phyloP scores from a whole-genome alignment of 2,797 vertebrate genomes.

The Triplophysa bombifrons region DNA sequence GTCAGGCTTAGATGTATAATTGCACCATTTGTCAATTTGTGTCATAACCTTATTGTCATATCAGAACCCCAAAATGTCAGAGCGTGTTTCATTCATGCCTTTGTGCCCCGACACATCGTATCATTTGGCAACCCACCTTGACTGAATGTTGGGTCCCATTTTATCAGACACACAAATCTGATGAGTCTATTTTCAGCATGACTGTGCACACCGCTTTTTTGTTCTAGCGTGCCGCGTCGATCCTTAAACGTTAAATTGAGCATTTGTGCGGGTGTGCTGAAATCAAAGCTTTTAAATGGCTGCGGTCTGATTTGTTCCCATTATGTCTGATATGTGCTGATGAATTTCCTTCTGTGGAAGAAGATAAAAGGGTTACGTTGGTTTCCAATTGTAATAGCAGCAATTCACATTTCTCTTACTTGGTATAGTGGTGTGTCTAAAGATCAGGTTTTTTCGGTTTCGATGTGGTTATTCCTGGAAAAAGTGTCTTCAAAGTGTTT shows the following conservation, averaged over 20 bases:
- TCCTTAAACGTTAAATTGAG: conserved; percentile 13
- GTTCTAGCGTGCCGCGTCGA: background rate
- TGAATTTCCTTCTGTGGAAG: conserved; percentile 3
- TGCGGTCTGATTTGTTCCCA: background rate
- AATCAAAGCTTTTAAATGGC: background rate
- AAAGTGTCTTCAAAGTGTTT: background rate
- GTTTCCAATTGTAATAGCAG: background rate
- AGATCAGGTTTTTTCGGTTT: background rate
- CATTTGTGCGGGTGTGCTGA: conserved; percentile 3
- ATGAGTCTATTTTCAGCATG: conserved; percentile 46
- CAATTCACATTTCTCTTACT: conserved; percentile 4
- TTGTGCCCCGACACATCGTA: background rate
- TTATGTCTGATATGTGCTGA: conserved; percentile 29
- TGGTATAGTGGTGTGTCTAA: background rate
- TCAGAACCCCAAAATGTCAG: conserved; percentile 5
- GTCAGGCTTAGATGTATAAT: background rate
- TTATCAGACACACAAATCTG: conserved; percentile 10
- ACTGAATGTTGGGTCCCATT: conserved; percentile 14
- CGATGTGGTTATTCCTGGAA: background rate
- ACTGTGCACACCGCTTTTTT: conserved; percentile 25
- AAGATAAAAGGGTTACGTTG: conserved; percentile 4
- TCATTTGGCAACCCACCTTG: background rate
- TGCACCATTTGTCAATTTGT: conserved; percentile 2
- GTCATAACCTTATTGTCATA: conserved; percentile 17
- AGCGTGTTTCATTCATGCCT: background rate